A percentile compares a stretch with the other conserved stretches of the same genome.
phyloP scores from a whole-genome alignment of 2,888 invertebrate species.

The Tholera decimalis region DNA sequence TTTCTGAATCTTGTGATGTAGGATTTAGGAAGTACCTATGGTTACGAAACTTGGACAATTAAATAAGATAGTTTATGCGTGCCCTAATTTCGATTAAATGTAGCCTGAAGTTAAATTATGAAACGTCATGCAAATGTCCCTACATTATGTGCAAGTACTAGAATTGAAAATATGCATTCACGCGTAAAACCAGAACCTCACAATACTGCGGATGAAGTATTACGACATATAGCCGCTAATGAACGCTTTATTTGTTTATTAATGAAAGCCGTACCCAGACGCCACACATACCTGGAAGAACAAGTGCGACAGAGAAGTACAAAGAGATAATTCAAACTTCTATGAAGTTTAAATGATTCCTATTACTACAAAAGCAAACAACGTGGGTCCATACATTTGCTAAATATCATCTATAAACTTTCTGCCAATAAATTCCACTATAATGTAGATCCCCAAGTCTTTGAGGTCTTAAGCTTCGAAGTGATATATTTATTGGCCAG shows the following conservation, averaged over 20 bases:
- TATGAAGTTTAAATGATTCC: neutral
- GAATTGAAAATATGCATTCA: slow-evolving; percentile 44
- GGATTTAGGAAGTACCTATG: slow-evolving; percentile 45
- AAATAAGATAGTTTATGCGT: slow-evolving; percentile 47
- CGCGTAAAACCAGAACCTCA: slow-evolving; percentile 50
- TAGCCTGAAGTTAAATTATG: slow-evolving; percentile 52
- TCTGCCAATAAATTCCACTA: slow-evolving; percentile 54
- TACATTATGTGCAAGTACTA: slow-evolving; percentile 45
- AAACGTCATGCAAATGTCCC: slow-evolving; percentile 50
- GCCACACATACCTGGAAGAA: neutral
- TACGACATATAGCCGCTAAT: slow-evolving; percentile 33
- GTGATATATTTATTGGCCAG: slow-evolving; percentile 47
- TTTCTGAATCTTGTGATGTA: slow-evolving; percentile 35
- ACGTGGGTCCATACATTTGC: slow-evolving; percentile 34
- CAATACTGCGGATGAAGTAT: slow-evolving; percentile 57
- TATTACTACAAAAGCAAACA: slow-evolving; percentile 14
- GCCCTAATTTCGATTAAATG: slow-evolving; percentile 42
- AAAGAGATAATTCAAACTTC: slow-evolving; percentile 4
- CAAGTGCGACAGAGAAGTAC: too few relatives aligned
- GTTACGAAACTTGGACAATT: slow-evolving; percentile 38
- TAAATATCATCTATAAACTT: slow-evolving; percentile 46
- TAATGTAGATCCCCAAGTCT: slow-evolving; percentile 54
- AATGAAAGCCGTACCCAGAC: slow-evolving; percentile 4
- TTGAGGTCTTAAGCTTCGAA: slow-evolving; percentile 51
- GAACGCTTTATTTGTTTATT: slow-evolving; percentile 18